These are phyloP conservation scores for Ramphastos sulfuratus DNA, from an alignment of 2,113 vertebrate genomes.

Conservation along the genomic window DNA sequence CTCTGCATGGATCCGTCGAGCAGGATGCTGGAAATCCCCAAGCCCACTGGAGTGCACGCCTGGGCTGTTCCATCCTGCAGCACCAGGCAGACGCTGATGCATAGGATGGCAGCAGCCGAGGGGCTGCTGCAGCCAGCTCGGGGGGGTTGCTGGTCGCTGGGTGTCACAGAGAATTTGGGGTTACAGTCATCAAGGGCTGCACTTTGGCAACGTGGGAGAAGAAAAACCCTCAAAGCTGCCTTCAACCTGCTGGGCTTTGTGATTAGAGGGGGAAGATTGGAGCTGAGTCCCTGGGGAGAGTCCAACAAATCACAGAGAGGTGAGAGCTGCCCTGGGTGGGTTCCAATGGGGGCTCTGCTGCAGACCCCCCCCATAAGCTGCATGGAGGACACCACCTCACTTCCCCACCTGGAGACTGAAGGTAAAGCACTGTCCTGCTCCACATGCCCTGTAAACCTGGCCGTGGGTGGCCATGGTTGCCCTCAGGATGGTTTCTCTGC, in stretches of 20 bases:
- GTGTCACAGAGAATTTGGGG: slow-evolving; percentile 53
- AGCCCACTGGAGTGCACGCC: slow-evolving; percentile 67
- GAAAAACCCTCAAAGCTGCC: not conserved
- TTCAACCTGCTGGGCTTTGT: slow-evolving; percentile 19
- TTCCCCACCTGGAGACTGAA: not conserved
- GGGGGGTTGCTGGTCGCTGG: slow-evolving; percentile 39
- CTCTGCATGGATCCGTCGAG: slow-evolving; percentile 66
- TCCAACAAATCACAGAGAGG: not conserved
- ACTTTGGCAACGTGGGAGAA: not conserved
- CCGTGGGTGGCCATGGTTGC: not conserved
- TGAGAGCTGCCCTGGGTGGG: not conserved
- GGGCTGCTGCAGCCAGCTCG: slow-evolving; percentile 55
- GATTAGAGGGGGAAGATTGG: slow-evolving; percentile 5
- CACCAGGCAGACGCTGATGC: slow-evolving; percentile 69
- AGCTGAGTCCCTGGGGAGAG: not conserved
- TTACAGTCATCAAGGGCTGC: slow-evolving; percentile 21
- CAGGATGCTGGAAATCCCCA: slow-evolving; percentile 72
- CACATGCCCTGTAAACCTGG: not conserved
- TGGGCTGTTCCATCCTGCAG: slow-evolving; percentile 63
- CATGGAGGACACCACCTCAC: not conserved
- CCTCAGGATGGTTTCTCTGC: not conserved
- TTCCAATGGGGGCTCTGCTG: not conserved
- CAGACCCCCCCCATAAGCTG: not conserved
- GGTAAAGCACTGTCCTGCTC: not conserved
- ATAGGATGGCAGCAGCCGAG: slow-evolving; percentile 63